Evolutionary conservation across 2,797 vertebrate genomes (phyloP).

Genomic region (Pseudopleuronectes americanus): DNA sequence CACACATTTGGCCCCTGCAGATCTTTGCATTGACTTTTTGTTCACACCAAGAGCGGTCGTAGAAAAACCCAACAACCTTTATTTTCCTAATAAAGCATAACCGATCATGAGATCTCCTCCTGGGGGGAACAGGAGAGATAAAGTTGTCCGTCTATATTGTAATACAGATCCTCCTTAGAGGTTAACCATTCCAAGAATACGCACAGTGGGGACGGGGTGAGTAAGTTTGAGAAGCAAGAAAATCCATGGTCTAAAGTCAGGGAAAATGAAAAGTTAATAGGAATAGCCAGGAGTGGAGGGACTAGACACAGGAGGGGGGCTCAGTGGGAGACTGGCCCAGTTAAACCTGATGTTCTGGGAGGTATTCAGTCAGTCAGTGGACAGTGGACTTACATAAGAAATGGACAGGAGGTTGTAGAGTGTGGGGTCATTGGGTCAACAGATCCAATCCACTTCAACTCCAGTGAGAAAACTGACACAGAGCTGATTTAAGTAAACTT

Average conservation of each 20-base stretch:
- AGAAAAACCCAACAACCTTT: slow-evolving; percentile 56
- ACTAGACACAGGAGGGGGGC: slow-evolving; percentile 49
- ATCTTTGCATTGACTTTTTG: slow-evolving; percentile 23
- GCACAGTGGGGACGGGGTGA: slow-evolving; percentile 65
- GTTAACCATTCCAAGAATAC: slow-evolving; percentile 67
- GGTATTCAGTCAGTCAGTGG: slow-evolving; percentile 43
- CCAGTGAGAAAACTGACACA: neutral
- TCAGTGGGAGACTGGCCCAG: slow-evolving; percentile 56
- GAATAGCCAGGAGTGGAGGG: slow-evolving; percentile 27
- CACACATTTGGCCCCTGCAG: slow-evolving; percentile 17
- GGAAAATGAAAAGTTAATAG: slow-evolving; percentile 75
- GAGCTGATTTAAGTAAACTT: neutral
- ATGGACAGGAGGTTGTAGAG: slow-evolving; percentile 26
- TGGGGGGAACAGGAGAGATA: slow-evolving; percentile 22
- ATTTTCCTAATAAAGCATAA: slow-evolving; percentile 61
- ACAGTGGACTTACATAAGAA: slow-evolving; percentile 21
- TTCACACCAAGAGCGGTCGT: slow-evolving; percentile 23
- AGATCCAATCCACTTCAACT: slow-evolving; percentile 4
- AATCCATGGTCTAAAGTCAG: slow-evolving; percentile 59
- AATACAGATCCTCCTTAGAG: slow-evolving; percentile 71
- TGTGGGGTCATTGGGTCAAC: slow-evolving; percentile 31
- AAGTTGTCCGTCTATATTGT: slow-evolving; percentile 58
- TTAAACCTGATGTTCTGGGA: slow-evolving; percentile 45
- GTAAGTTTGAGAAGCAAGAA: slow-evolving; percentile 58
- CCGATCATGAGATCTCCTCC: slow-evolving; percentile 53